Conservation (phyloP, 2,888 invertebrate species). For the Metallyticus violacea region DNA sequence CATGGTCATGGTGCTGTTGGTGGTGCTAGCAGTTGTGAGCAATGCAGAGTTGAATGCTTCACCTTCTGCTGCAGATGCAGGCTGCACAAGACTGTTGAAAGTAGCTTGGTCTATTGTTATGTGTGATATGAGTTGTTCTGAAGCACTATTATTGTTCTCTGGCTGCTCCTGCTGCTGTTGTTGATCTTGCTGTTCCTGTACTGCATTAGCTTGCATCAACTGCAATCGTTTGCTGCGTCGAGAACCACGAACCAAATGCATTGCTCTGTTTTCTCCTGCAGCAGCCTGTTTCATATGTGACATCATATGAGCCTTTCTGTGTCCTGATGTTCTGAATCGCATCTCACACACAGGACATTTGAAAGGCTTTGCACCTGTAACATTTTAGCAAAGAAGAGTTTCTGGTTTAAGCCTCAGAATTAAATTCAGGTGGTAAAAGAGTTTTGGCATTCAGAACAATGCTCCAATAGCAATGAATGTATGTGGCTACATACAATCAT, state of each 20-base stretch:
- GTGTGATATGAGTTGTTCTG: background rate
- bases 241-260: background rate
- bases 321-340: constrained; percentile 64
- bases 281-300: constrained; percentile 13
- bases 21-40: constrained; percentile 34
- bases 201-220: background rate
- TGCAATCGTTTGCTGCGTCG: background rate
- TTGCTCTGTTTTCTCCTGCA: background rate
- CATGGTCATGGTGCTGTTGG: constrained; percentile 31
- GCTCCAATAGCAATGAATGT: too few species aligned
- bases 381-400: background rate
- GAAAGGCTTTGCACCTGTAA: constrained; percentile 57
- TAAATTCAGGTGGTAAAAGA: too few species aligned
- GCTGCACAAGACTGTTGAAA: background rate
- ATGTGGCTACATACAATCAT: constrained; percentile 10
- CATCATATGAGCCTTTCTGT: constrained; percentile 57
- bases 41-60: background rate
- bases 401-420: too few species aligned
- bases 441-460: too few species aligned
- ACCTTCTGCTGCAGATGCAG: background rate
- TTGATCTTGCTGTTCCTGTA: background rate
- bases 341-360: constrained; percentile 58
- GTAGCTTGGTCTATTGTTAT: constrained; percentile 8
- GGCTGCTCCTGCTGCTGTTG: background rate
- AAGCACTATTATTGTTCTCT: background rate